These are phyloP conservation scores for Andrena fulva DNA, from an alignment of 2,888 invertebrate genomes.

Conservation along the genomic window DNA sequence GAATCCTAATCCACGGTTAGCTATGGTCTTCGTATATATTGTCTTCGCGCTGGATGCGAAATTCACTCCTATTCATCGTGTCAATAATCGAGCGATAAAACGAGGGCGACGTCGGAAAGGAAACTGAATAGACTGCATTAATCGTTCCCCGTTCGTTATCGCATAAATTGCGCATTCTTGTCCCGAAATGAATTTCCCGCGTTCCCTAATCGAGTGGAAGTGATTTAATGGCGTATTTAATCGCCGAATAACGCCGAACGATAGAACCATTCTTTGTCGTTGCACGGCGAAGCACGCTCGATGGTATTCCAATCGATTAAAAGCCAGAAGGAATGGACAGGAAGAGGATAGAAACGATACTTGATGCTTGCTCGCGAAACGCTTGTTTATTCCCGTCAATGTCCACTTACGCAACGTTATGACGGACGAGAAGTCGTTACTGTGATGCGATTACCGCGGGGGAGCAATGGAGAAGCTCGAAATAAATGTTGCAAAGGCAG, in stretches of 20 bases:
- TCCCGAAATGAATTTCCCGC: conserved; percentile 71
- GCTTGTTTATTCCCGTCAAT: not conserved
- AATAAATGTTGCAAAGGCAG: conserved; percentile 52
- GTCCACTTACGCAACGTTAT: not conserved
- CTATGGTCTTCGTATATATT: not conserved
- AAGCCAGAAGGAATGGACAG: conserved; percentile 7
- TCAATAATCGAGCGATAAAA: conserved; percentile 54
- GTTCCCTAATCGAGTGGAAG: conserved; percentile 72
- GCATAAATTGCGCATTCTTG: conserved; percentile 73
- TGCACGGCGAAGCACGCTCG: conserved; percentile 18
- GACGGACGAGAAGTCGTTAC: not conserved
- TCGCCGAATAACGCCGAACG: conserved; percentile 63
- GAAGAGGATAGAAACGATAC: not conserved
- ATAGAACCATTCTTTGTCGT: conserved; percentile 62
- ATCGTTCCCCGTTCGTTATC: conserved; percentile 72
- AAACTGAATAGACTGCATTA: conserved; percentile 66
- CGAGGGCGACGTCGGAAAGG: conserved; percentile 60
- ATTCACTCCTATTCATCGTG: conserved; percentile 41
- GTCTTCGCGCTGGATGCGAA: conserved; percentile 31
- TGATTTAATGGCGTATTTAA: conserved; percentile 73
- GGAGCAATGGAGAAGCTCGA: not conserved
- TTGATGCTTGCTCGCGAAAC: not conserved
- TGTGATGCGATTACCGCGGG: conserved; percentile 21
- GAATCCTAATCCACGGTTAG: not conserved
- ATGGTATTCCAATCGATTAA: conserved; percentile 29